Percentiles rank a stretch among this genome's conserved stretches.
phyloP scores from a whole-genome alignment of 2,113 vertebrate species.

The Alethe diademata region DNA sequence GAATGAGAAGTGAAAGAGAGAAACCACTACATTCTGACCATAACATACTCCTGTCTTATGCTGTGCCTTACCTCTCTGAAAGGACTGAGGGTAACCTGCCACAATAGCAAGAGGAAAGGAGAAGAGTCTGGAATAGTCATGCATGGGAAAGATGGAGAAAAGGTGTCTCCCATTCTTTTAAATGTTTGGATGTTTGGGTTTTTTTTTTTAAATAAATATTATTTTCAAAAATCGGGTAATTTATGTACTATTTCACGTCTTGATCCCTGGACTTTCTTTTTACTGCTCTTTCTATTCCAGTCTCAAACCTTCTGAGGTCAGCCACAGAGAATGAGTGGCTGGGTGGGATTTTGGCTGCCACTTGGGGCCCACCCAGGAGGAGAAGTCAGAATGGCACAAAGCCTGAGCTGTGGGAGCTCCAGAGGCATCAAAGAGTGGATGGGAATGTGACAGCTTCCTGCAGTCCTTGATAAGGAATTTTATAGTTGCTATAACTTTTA shows the following conservation, averaged over 20 bases:
- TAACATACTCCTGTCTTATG: not conserved
- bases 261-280: not conserved
- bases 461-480: not conserved
- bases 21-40: rapidly evolving
- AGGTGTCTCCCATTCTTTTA: not conserved
- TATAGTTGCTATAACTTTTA: not conserved
- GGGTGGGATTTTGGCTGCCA: not conserved
- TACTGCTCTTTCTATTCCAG: not conserved
- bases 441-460: not conserved
- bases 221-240: not conserved
- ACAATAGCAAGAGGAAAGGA: not conserved
- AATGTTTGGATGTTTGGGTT: not conserved
- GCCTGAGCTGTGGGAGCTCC: not conserved
- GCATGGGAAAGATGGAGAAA: not conserved
- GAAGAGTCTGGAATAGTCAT: not conserved
- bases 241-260: not conserved
- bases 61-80: not conserved
- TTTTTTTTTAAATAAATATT: no score
- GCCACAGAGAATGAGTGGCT: not conserved
- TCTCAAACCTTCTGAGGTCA: not conserved
- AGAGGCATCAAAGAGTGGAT: not conserved
- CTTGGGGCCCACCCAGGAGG: not conserved
- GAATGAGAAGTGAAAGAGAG: not conserved
- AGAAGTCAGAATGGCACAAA: not conserved
- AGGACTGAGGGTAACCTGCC: not conserved